Conservation (phyloP, 2,888 invertebrate genomes). For the Listrodromus nycthemerus region DNA sequence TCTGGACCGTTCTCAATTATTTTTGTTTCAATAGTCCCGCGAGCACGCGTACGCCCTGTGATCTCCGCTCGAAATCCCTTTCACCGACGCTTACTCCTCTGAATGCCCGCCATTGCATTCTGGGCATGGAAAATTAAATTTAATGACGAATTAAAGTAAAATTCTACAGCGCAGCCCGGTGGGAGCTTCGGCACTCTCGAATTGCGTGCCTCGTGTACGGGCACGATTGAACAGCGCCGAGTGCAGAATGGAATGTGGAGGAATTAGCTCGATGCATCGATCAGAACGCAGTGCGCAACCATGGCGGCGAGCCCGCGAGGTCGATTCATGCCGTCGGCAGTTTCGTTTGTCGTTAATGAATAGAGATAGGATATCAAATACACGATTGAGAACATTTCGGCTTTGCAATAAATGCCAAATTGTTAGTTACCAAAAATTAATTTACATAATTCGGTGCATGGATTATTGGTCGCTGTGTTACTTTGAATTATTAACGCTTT, state of each 20-base stretch:
- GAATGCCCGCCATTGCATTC: conserved; percentile 56
- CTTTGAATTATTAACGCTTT: conserved; percentile 48
- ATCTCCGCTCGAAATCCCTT: conserved; percentile 19
- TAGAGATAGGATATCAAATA: not conserved
- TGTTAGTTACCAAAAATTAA: conserved; percentile 43
- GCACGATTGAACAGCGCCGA: not conserved
- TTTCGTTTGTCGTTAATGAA: conserved; percentile 24
- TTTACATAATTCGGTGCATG: conserved; percentile 48
- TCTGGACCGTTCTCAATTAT: conserved; percentile 71
- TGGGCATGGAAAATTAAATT: conserved; percentile 58
- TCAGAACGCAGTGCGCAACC: not conserved
- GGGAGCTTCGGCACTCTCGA: conserved; percentile 23
- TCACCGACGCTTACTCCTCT: conserved; percentile 12
- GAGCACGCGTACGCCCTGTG: conserved; percentile 40
- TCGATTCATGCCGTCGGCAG: conserved; percentile 23
- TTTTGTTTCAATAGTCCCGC: conserved; percentile 69
- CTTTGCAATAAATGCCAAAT: conserved; percentile 17
- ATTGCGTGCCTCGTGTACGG: not conserved
- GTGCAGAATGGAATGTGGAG: not conserved
- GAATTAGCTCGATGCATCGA: conserved; percentile 29
- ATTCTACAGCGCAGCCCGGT: conserved; percentile 9
- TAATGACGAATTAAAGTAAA: conserved; percentile 62
- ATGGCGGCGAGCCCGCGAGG: not conserved
- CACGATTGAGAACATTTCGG: not conserved
- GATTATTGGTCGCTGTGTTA: not conserved